Evolutionary conservation across 2,888 invertebrate genomes (phyloP), one percentile per base, ranked within the genome.

Genomic region (Sarcophaga caerulescens): DNA sequence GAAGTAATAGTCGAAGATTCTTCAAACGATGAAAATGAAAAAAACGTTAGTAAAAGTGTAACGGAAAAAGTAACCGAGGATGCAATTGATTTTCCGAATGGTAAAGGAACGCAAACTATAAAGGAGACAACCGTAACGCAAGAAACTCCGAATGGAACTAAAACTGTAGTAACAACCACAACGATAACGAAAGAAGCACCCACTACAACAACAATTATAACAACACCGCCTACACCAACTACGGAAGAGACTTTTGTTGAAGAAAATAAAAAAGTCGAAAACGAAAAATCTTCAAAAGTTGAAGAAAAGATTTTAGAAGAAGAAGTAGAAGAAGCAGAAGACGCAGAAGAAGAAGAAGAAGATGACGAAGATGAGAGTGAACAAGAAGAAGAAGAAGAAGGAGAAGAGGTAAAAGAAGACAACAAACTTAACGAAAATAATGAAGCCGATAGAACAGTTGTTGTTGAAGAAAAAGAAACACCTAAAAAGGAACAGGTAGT

Each of bases 401-500:
- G 19, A 14, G n/a, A n/a, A n/a, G 79, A 69, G 6, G 35, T 65
- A 12, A 76, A 78, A 6, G 63, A 59, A 3, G 62, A 65, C 19
- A 2, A 4, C 12, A 17, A 52, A 52, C 52, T 14, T 1, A 66
- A 75, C 14, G 60, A 44, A 21, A 66, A 85, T 35, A 74, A 47
- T 11, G 59, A 10, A 35, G 35, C 35, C 35, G 10, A 4, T 52
- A 14, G 1, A 17, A 17, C 59, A 17, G 35, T 19, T 35, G 35
- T 19, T 35, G 73, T 19, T 8, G 44, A 59, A 14, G 69, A 57
- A 62, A 25, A 17, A 45, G 19, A 71, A 10, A 14, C 19, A n/a
- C 17, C 23, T 52, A 52, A 52, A 52, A 35, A 62, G 57, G 62
- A 69, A 17, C 68, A 84, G 84, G 84, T 84, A 84, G 78, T 75